These are phyloP conservation scores for Pseudochaenichthys georgianus DNA, from an alignment of 2,797 vertebrate genomes.

Conservation along the genomic window DNA sequence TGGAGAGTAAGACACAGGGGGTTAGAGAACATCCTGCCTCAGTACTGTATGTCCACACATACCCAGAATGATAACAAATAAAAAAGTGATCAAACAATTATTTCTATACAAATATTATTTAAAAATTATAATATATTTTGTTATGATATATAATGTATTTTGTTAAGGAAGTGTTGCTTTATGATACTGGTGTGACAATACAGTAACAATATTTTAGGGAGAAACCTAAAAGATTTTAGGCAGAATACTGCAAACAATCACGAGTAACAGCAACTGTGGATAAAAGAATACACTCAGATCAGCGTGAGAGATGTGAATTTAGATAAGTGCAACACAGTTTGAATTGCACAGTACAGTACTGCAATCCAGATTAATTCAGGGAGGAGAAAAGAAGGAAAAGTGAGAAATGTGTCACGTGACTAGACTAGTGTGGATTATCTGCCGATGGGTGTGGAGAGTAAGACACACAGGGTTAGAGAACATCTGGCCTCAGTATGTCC, in stretches of 20 bases:
- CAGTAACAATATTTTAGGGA: neutral
- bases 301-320: no score
- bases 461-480: neutral
- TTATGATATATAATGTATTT: neutral
- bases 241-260: neutral
- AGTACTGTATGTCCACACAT: neutral
- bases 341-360: no score
- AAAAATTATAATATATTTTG: no score
- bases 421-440: constrained; percentile 45
- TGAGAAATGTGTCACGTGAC: constrained; percentile 35
- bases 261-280: no score
- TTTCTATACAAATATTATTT: neutral
- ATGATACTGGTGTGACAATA: neutral
- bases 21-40: neutral
- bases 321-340: no score
- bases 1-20: neutral
- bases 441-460: neutral
- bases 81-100: neutral
- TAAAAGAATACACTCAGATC: no score
- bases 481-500: constrained; percentile 2
- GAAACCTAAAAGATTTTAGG: neutral
- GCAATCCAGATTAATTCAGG: neutral
- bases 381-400: constrained; percentile 10
- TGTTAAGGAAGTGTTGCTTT: neutral
- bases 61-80: neutral